Base-by-base conservation (phyloP, 2,888 invertebrate species). In the Eilema depressum region DNA sequence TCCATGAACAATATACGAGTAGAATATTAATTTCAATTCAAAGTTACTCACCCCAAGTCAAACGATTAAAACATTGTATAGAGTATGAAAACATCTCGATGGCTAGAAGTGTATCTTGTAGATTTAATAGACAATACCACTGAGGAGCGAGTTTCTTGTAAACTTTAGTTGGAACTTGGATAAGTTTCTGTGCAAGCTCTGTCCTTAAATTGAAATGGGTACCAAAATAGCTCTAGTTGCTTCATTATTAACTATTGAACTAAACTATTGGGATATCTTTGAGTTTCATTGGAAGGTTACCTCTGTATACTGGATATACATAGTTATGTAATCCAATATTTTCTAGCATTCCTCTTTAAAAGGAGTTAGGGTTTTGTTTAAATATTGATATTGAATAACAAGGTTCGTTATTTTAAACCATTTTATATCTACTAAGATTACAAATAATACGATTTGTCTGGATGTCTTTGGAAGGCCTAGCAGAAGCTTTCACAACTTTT, bases 201-300 rank as follows among this genome's bases (percentile, higher is more conserved):
- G 91, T 91, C 91, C 91, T 90, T 90, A 90, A 94, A 94, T 93
- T 93, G 93, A 93, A 94, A 94, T 91, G 89, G 91, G 91, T 90
- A 92, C 90, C 87, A 88, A 91, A 93, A 92, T 92, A 91, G 88
- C 89, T 89, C 77, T 77, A 88, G 88, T 91, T 87, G 88, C 85
- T 90, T 89, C 88, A 88, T 91, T 91, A 90, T 89, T 88, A 91
- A 90, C 86, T 88, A 88, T 88, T 85, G 83, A 88, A 88, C 85
- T 82, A 71, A 85, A 85, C 85, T 87, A 87, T 86, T 86, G 74
- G 68, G 78, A 80, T 85, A 82, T 75, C 76, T 74, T 68, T 71
- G 73, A 78, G 74, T 76, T 83, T 79, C 70, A 73, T 73, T 69
- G 70, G 30, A 71, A 75, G 78, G 75, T 81, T 79, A 75, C 60